Base-by-base conservation (phyloP, 2,797 vertebrate species). In the Lutra lutra region DNA sequence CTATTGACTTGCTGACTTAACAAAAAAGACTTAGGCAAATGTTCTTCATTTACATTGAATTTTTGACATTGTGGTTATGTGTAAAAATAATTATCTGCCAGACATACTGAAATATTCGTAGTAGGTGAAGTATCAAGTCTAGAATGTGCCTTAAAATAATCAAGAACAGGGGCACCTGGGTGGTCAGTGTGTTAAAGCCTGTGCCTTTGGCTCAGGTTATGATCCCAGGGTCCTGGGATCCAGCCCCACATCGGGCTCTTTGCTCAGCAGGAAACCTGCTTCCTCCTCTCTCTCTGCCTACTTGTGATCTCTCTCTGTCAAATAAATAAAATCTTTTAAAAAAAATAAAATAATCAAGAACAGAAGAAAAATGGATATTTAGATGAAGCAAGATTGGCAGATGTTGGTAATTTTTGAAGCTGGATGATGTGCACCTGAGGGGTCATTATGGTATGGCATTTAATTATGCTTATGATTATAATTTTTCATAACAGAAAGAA, bases 401-500 rank as follows among this genome's bases (percentile, higher is more conserved):
- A 14, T 70, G 38, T 75, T 86, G 32, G n/a, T 70, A 58, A n/a
- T 86, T 85, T 75, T 89, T 91, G n/a, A 88, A 92, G 29, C 27
- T 96, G 7, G 20, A 82, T 82, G 25, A 60, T 82, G 23, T 29
- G 15, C 2, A 48, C 23, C 13, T 35, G 15, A 72, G 27, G 3
- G 1, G 58, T 95, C 23, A 21, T 91, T 95, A n/a, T 83, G 23
- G 20, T 78, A 6, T 66, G 85, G 32, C 83, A 32, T 91, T 56
- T 93, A 90, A 70, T 97, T 79, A 70, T 80, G 14, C 62, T 94
- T 91, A 32, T 66, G 43, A 62, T 84, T 85, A 78, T 46, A 91
- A 60, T 88, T 90, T 97, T 96, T 25, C 18, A 75, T 85, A 86
- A 70, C 91, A 88, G 56, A 96, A 94, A 78, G 13, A 21, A 91